Conservation (phyloP, 2,888 invertebrate species). For the Muschampia plurimacula region DNA sequence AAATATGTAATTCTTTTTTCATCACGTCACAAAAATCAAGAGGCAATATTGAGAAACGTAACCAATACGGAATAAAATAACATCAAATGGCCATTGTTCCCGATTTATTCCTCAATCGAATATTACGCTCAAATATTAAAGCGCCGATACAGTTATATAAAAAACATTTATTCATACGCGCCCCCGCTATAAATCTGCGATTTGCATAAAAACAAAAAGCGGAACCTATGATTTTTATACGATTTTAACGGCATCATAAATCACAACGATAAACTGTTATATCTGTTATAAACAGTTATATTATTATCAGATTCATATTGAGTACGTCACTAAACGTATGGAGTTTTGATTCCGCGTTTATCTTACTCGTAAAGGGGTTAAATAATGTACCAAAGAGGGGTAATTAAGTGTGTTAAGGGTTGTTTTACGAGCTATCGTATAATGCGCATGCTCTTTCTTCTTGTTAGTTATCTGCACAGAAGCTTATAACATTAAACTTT, state of each 20-base stretch:
- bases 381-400: constrained; percentile 4
- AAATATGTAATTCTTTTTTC: neutral
- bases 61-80: neutral
- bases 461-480: neutral
- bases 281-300: constrained; percentile 42
- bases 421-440: constrained; percentile 10
- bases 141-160: neutral
- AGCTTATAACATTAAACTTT: neutral
- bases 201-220: constrained; percentile 62
- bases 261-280: constrained; percentile 62
- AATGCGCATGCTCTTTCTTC: neutral
- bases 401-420: constrained; percentile 15
- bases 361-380: constrained; percentile 26
- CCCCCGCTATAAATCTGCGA: constrained; percentile 58
- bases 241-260: constrained; percentile 71
- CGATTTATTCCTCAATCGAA: constrained; percentile 1
- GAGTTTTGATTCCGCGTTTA: constrained; percentile 54
- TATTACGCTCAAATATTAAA: constrained; percentile 1
- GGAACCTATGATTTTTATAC: constrained; percentile 66
- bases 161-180: constrained; percentile 47
- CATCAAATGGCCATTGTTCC: neutral
- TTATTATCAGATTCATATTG: constrained; percentile 55
- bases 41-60: neutral
- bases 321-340: constrained; percentile 47
- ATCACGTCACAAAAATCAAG: neutral